Base-by-base conservation (phyloP, 2,888 invertebrate species). In the Rotaria socialis region DNA sequence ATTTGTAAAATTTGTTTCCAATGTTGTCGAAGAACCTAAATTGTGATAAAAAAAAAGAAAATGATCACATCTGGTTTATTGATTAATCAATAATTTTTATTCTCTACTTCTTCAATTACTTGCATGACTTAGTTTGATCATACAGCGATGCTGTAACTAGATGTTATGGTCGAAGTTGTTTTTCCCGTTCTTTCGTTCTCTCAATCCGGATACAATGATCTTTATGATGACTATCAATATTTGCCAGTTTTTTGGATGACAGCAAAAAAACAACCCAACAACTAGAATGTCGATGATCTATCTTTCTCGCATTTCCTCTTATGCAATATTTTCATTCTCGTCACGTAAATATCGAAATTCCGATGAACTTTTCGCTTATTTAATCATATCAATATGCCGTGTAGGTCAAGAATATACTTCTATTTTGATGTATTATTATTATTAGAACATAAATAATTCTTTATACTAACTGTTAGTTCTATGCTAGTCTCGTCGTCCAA, bases 1-100 rank as follows among this genome's bases (percentile, higher is more conserved):
- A 96, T 95, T 88, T 95, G 95, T 89, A 94, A 92, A 3, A 95
- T 95, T 91, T 96, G 96, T 89, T 95, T 95, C 96, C 96, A 96
- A 91, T 96, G 96, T 90, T 95, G 95, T 90, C 94, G 94, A 92
- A 96, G 96, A 89, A 96, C 96, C 91, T 95, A 80, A 80, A 47
- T 47, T n/a, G 35, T 24, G n/a, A 8, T 22, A 11, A 24, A 80
- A 47, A 24, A 80, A n/a, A 22, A 22, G 47, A 47, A 4, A 1
- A 80, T 80, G 22, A 47, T 11, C 10, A 24, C 5, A 47, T 47
- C 8, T 41, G 7, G 4, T 10, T 43, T 47, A 43, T 43, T 27
- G 1, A 75, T 67, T 8, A 27, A 67, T 8, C 27, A 2, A 67
- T 35, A 19, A 67, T 67, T 27, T 19, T 67, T 35, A 67, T 16